Base-by-base conservation (phyloP, 2,113 vertebrate species). In the Scolopax mira region DNA sequence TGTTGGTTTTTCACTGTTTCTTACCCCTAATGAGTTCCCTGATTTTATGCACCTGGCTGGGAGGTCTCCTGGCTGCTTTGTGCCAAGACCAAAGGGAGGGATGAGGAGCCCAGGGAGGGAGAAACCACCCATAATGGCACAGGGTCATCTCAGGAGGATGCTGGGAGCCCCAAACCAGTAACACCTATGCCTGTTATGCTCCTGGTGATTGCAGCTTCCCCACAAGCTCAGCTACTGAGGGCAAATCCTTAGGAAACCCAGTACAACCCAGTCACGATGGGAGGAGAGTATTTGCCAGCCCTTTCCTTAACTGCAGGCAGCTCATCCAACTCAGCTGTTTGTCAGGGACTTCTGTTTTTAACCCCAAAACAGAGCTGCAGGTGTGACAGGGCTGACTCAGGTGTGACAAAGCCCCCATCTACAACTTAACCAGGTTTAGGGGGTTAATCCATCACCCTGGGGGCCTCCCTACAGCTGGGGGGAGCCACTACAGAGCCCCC, bases 91-190 rank as follows among this genome's bases (percentile, higher is more conserved):
- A n/a, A n/a, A n/a, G n/a, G 51, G 13, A 58, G n/a, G 21, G 51
- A 41, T 14, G 74, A 44, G 42, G 42, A 44, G 42, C 42, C 42
- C 42, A 44, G 42, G 42, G 25, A 78, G 28, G 18, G 22, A 57
- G 12, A 54, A 70, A 23, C 22, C 5, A 37, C 35, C 11, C 1
- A 1, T 19, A 13, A 6, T 3, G 3, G n/a, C 6, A 0, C 1
- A 1, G 35, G 39, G 25, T 55, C 27, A 33, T 61, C 33, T 74
- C 44, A 25, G 30, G 13, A 21, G 33, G 66, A 17, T 61, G 61
- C 61, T 91, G 7, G 5, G 48, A 73, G 35, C 44, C 28, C n/a
- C 2, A 9, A 1, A 4, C 3, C 2, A 46, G 44, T 46, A 46
- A 46, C 8, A 1, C 60, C 21, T 22, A 6, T 44, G 17, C 44